A percentile compares a stretch with the other conserved stretches of the same genome.
These are phyloP conservation scores for Vandiemenella viatica DNA, from an alignment of 2,888 invertebrate genomes.

Conservation along the genomic window DNA sequence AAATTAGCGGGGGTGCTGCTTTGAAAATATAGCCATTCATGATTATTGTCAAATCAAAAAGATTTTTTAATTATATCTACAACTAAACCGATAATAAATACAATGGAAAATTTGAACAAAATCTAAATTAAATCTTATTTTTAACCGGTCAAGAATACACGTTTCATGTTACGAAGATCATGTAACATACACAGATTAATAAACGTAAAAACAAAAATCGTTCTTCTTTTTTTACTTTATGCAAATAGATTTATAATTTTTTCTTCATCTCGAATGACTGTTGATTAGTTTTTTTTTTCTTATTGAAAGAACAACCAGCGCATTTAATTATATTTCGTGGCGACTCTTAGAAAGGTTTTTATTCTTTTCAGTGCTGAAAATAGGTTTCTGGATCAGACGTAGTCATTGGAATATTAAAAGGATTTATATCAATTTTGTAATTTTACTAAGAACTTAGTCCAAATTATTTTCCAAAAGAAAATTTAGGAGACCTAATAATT, in stretches of 20 bases:
- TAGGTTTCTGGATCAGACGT: not conserved
- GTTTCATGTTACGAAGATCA: too few relatives aligned
- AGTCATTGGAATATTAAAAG: not conserved
- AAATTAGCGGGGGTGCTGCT: not conserved
- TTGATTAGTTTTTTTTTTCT: not conserved
- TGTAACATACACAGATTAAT: too few relatives aligned
- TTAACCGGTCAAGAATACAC: too few relatives aligned
- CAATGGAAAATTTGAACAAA: too few relatives aligned
- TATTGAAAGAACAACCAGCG: not conserved
- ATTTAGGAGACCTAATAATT: not conserved
- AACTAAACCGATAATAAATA: not conserved
- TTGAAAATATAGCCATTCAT: not conserved
- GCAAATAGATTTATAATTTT: not conserved
- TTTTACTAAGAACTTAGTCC: not conserved
- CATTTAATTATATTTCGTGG: not conserved
- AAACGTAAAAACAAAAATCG: not conserved
- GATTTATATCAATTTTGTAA: constrained; percentile 1
- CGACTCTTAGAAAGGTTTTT: not conserved
- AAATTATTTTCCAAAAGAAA: not conserved
- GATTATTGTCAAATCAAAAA: not conserved
- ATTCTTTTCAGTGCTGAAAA: not conserved
- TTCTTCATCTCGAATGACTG: not conserved
- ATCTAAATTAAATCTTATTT: too few relatives aligned
- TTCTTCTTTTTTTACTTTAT: not conserved
- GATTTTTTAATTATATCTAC: not conserved